Percentiles rank a stretch among this genome's conserved stretches.
These are phyloP conservation scores for Neosilurus mollespiculum DNA, from an alignment of 2,797 vertebrate species.

Conservation along the genomic window DNA sequence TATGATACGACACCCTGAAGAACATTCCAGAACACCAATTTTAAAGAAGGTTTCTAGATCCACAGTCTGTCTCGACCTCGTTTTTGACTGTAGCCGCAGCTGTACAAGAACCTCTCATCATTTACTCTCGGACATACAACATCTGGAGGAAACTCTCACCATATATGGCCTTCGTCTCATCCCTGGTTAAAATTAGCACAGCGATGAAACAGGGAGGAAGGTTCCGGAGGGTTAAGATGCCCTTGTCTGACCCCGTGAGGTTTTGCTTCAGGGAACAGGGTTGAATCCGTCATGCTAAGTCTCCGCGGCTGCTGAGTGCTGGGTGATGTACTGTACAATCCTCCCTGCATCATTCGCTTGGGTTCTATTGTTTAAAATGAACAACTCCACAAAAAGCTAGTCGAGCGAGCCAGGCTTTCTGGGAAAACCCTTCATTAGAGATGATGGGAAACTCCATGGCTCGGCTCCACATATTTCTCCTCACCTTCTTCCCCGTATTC, in stretches of 20 bases:
- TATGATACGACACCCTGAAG: neutral
- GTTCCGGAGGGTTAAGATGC: neutral
- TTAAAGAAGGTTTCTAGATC: neutral
- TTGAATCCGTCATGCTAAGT: neutral
- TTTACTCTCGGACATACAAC: slow-evolving; percentile 14
- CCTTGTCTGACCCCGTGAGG: neutral
- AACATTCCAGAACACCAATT: neutral
- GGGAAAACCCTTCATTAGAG: slow-evolving; percentile 76
- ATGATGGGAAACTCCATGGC: slow-evolving; percentile 74
- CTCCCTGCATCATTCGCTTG: neutral
- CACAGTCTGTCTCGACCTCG: too few relatives aligned
- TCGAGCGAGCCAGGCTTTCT: slow-evolving; percentile 58
- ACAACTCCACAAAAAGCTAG: neutral
- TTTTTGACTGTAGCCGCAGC: neutral
- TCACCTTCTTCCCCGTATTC: slow-evolving; percentile 42
- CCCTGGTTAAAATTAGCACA: slow-evolving; percentile 21
- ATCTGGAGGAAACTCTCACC: slow-evolving; percentile 43
- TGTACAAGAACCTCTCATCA: neutral
- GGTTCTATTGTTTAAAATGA: neutral
- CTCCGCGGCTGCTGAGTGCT: neutral
- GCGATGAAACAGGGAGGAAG: neutral
- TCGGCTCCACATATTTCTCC: slow-evolving; percentile 56
- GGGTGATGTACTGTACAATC: neutral
- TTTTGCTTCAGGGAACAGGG: neutral
- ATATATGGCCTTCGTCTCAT: slow-evolving; percentile 19